Evolutionary conservation across 2,113 vertebrate genomes (phyloP).

Genomic region (Neodon shergylaensis): DNA sequence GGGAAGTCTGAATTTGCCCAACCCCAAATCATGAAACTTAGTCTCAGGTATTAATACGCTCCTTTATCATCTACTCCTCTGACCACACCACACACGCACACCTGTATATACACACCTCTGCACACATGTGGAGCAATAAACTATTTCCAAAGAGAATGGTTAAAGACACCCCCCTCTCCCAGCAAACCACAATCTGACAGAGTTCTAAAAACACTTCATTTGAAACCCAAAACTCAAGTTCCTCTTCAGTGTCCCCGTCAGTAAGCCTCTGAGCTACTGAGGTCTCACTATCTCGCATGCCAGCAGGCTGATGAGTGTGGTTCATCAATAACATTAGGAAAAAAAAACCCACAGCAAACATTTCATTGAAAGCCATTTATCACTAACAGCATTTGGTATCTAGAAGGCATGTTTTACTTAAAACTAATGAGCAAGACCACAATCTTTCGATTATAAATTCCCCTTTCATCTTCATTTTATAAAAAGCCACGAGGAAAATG

Average conservation of each 20-base stretch:
- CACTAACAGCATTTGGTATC: constrained; percentile 61
- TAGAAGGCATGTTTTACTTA: constrained; percentile 70
- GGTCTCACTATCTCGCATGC: constrained; percentile 8
- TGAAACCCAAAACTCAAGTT: constrained; percentile 25
- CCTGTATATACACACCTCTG: background rate
- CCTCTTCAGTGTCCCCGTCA: constrained; percentile 33
- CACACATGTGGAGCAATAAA: background rate
- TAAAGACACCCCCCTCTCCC: background rate
- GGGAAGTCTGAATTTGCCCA: constrained; percentile 17
- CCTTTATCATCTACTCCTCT: background rate
- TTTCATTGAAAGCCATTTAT: constrained; percentile 68
- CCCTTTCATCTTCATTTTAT: constrained; percentile 80
- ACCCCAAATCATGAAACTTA: background rate
- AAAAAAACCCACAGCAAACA: constrained; percentile 56
- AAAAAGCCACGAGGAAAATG: constrained; percentile 80
- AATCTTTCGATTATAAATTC: constrained; percentile 76
- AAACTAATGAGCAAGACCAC: constrained; percentile 75
- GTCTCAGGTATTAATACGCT: background rate
- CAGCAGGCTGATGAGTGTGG: constrained; percentile 59
- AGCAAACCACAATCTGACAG: constrained; percentile 35
- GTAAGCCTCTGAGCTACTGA: constrained; percentile 42
- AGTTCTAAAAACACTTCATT: background rate
- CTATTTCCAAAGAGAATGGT: background rate
- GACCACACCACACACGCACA: background rate
- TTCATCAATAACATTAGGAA: constrained; percentile 59